These are phyloP conservation scores for Cydia splendana DNA, from an alignment of 1,140 invertebrate genomes.

Conservation along the genomic window DNA sequence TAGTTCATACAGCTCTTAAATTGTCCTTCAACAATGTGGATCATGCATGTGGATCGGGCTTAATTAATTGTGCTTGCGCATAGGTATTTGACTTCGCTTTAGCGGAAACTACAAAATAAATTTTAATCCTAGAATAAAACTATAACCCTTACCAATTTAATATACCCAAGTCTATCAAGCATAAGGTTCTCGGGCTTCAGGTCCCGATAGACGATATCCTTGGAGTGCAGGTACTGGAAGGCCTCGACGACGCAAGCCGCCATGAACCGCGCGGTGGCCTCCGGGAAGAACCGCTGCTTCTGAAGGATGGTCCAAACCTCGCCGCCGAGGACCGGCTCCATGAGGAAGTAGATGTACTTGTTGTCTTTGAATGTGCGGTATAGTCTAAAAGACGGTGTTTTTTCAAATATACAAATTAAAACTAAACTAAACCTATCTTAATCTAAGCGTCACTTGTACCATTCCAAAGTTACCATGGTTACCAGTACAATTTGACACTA, in stretches of 20 bases:
- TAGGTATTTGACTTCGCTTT: too few species aligned
- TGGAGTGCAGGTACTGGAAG: slow-evolving; percentile 92
- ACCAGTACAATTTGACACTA: too few species aligned
- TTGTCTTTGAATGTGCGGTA: slow-evolving; percentile 96
- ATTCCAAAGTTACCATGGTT: too few species aligned
- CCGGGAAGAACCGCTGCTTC: slow-evolving; percentile 90
- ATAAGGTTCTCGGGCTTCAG: slow-evolving; percentile 97
- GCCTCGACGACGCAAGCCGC: slow-evolving; percentile 95
- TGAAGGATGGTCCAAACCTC: slow-evolving; percentile 97
- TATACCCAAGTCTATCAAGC: slow-evolving; percentile 91
- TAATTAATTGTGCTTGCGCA: too few species aligned
- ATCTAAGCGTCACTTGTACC: too few species aligned
- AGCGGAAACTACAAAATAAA: too few species aligned
- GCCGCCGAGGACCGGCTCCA: slow-evolving; percentile 98
- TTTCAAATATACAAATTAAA: too few species aligned
- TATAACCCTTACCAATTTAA: slow-evolving; percentile 88
- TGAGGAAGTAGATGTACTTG: slow-evolving; percentile 98
- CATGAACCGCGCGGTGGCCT: slow-evolving; percentile 92
- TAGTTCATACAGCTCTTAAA: too few species aligned
- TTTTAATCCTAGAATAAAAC: too few species aligned
- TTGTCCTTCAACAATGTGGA: too few species aligned
- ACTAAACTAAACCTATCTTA: too few species aligned
- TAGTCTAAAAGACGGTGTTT: slow-evolving; percentile 82
- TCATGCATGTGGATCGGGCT: too few species aligned
- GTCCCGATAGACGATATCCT: slow-evolving; percentile 95